Evolutionary conservation across 2,797 vertebrate species (phyloP), one percentile per base, ranked within the genome.

Genomic region (Ptychadena robeensis): DNA sequence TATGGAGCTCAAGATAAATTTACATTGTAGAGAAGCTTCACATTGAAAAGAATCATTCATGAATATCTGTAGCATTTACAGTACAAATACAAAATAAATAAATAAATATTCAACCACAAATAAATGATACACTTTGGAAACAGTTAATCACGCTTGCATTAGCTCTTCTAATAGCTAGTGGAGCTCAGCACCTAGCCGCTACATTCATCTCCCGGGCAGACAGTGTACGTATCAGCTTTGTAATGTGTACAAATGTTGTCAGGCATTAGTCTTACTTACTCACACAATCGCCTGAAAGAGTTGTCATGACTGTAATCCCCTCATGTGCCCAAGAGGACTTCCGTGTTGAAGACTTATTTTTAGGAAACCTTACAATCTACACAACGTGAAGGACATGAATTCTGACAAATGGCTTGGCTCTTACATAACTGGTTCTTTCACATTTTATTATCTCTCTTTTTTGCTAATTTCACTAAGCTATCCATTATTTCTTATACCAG

Each of bases 241-340:
- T 53, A 53, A 53, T 53, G 44, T 53, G 44, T 53, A 53, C 44
- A 53, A 53, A 53, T 53, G 44, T 53, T 53, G 44, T 53, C 44
- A 53, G 44, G 44, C 44, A 53, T 53, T 53, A 53, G 44, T 53
- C 44, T 61, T 61, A 61, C n/a, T 61, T 61, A 61, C n/a, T 61
- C 59, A 61, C 27, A 28, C 27, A 28, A 12, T 28, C 3, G 59
- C 59, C 59, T 61, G 18, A 61, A 61, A 61, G 59, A 61, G n/a
- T 61, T 61, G 59, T 61, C 59, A 61, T 61, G 25, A 28, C 59
- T 25, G 11, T 61, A 28, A 25, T 25, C 27, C 59, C 59, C 59
- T 28, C 25, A 28, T 61, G 27, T 61, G 59, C 59, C 59, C 59
- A 28, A 61, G 59, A 28, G 59, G 59, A 61, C n/a, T 61, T 22